Base-by-base conservation (phyloP, 2,888 invertebrate genomes). In the Elgonia sp. region DNA sequence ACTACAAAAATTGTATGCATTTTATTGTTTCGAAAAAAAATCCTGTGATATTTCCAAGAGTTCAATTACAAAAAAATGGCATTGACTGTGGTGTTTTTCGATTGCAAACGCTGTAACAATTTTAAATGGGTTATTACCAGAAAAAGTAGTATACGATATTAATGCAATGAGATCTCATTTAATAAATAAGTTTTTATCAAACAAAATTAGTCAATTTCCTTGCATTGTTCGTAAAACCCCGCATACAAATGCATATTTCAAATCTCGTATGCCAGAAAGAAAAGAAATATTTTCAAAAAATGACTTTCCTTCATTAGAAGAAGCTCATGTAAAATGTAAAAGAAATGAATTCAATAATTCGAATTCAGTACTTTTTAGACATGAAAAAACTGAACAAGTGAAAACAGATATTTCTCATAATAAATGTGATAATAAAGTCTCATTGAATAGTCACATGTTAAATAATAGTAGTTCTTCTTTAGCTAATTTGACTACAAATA, bases 101-200 rank as follows among this genome's bases (percentile, higher is more conserved):
- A 83, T 86, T 50, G 86, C 86, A 50, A 83, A 83, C 63, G 82
- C 77, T 8, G 20, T 86, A 8, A 57, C 75, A n/a, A 63, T 82
- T 37, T 3, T 69, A 7, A 60, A 84, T 91, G 55, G 42, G 0
- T 53, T 77, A 0, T 29, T 14, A 9, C 77, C 76, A 18, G 84
- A 84, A 63, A 76, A 76, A 39, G 62, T 84, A 10, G 18, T 57
- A 12, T 77, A 84, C 62, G 53, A 77, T 77, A 29, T 21, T 29
- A 40, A 81, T 18, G 91, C 92, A 79, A 85, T 90, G 39, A 91
- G 88, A 46, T 37, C 50, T 62, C 69, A 84, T 77, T 76, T 70
- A 69, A 14, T 50, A 63, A 63, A n/a, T 3, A 75, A 62, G n/a
- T 75, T 75, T 62, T 12, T 7, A 16, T n/a, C 53, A n/a, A n/a